Evolutionary conservation across 1,140 invertebrate genomes (phyloP).

Genomic region (Euura lappo): DNA sequence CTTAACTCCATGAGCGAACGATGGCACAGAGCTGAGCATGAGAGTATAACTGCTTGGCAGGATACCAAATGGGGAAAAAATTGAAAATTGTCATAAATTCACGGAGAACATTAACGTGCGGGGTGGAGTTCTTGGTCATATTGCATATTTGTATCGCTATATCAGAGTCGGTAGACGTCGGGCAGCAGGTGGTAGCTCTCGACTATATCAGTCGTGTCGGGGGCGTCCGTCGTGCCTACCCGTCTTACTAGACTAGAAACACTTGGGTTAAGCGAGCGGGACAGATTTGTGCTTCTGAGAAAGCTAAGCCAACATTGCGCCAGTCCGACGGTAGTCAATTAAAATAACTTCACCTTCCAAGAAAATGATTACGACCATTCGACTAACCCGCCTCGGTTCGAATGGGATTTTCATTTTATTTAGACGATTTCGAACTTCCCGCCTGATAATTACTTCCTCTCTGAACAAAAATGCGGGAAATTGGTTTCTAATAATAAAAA

Average conservation of each 20-base stretch:
- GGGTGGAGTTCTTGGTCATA: neutral
- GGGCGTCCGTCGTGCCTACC: neutral
- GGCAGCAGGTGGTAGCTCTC: constrained; percentile 6
- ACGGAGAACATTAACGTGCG: neutral
- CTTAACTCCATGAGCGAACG: too few relatives aligned
- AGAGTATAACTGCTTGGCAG: neutral
- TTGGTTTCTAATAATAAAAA: too few relatives aligned
- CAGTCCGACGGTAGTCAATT: neutral
- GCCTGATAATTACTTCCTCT: neutral
- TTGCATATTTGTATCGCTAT: neutral
- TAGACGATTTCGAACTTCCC: neutral
- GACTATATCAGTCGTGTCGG: neutral
- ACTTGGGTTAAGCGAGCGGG: neutral
- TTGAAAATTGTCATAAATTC: neutral
- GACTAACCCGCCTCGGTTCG: neutral
- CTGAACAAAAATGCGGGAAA: neutral
- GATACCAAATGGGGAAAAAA: constrained; percentile 1
- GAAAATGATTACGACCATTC: neutral
- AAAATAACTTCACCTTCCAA: constrained; percentile 7
- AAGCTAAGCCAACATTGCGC: neutral
- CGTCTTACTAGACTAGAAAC: neutral
- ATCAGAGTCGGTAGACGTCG: neutral
- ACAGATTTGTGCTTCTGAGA: constrained; percentile 1
- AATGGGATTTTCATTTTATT: neutral
- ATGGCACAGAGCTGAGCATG: too few relatives aligned